These are phyloP conservation scores for Cephus pygmeus DNA, from an alignment of 2,888 invertebrate species.

Conservation along the genomic window DNA sequence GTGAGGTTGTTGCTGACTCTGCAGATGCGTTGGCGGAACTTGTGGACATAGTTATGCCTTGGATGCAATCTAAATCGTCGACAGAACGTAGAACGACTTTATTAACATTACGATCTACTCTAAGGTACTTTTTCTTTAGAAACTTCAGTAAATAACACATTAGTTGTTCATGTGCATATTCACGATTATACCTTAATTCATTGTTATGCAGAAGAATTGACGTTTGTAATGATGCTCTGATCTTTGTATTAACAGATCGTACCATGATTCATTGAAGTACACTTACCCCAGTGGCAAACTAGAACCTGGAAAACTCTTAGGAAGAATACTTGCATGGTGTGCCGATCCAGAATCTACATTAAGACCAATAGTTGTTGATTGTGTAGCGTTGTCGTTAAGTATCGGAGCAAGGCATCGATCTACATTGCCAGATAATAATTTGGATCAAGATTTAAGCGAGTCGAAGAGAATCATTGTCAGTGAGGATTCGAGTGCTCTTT, in stretches of 20 bases:
- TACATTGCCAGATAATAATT: conserved; percentile 43
- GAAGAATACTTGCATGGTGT: conserved; percentile 54
- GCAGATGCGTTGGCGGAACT: conserved; percentile 53
- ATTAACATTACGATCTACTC: conserved; percentile 46
- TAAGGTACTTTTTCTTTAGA: conserved; percentile 38
- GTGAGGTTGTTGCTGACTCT: conserved; percentile 53
- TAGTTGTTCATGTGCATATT: neutral
- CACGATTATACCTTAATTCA: neutral
- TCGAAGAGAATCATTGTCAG: conserved; percentile 47
- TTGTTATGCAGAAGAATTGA: neutral
- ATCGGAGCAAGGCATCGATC: conserved; percentile 55
- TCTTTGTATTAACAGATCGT: conserved; percentile 40
- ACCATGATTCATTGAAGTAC: conserved; percentile 56
- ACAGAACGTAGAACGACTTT: conserved; percentile 50
- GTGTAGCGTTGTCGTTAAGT: conserved; percentile 49
- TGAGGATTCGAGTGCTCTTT: conserved; percentile 43
- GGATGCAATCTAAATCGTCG: conserved; percentile 57
- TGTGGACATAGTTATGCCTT: conserved; percentile 54
- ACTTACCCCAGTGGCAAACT: conserved; percentile 58
- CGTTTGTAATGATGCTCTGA: neutral
- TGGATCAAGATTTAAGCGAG: conserved; percentile 52
- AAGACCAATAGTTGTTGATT: conserved; percentile 52
- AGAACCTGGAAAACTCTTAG: conserved; percentile 55
- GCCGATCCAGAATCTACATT: conserved; percentile 49
- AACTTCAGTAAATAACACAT: neutral